A percentile compares a stretch with the other conserved stretches of the same genome.
Conservation (phyloP, 1,140 invertebrate species). For the Cydia strobilella region DNA sequence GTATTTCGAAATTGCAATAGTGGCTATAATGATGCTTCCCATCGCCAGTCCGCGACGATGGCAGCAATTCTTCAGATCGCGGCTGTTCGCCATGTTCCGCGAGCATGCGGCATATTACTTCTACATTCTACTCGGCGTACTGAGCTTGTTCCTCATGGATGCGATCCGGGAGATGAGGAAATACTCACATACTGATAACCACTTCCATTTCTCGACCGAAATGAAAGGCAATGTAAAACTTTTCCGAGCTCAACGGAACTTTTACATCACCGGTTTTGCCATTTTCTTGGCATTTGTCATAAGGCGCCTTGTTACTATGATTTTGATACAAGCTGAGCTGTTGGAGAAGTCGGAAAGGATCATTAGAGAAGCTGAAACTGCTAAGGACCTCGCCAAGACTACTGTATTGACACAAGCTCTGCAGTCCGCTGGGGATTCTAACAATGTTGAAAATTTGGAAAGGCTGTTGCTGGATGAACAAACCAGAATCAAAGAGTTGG, state of each 20-base stretch:
- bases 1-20: conserved; percentile 67
- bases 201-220: conserved; percentile 56
- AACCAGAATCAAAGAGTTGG: conserved; percentile 50
- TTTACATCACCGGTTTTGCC: conserved; percentile 74
- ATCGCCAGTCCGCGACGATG: conserved; percentile 71
- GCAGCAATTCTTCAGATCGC: conserved; percentile 66
- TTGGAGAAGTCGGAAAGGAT: conserved; percentile 64
- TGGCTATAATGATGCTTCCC: conserved; percentile 67
- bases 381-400: conserved; percentile 59
- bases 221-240: conserved; percentile 71
- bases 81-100: conserved; percentile 60
- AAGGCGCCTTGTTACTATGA: conserved; percentile 64
- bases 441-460: conserved; percentile 50
- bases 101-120: conserved; percentile 65
- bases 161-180: conserved; percentile 74
- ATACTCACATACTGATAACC: conserved; percentile 57
- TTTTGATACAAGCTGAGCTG: conserved; percentile 72
- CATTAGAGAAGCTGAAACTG: conserved; percentile 68
- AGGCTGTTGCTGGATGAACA: conserved; percentile 52
- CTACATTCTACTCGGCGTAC: conserved; percentile 61
- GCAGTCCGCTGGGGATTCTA: conserved; percentile 44
- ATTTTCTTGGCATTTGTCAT: conserved; percentile 76
- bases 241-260: conserved; percentile 75
- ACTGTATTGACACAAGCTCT: conserved; percentile 52
- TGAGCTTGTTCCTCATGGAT: conserved; percentile 67